A percentile compares a stretch with the other conserved stretches of the same genome.
phyloP scores from a whole-genome alignment of 2,888 invertebrate species.

The Copidosoma aretas region DNA sequence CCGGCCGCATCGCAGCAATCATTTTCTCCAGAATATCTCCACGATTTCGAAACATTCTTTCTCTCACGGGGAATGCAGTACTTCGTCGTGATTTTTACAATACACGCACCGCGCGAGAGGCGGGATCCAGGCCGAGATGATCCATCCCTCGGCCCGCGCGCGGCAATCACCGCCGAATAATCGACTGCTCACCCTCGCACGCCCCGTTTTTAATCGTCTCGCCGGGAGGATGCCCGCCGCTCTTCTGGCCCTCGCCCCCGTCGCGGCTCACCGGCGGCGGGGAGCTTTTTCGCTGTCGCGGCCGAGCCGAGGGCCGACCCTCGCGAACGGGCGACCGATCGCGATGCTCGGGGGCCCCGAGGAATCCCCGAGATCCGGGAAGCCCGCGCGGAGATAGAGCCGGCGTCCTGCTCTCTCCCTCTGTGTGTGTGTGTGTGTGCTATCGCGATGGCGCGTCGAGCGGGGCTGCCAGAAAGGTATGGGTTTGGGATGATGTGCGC shows the following conservation, averaged over 20 bases:
- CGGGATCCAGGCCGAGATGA: no score
- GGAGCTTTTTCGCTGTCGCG: constrained; percentile 34
- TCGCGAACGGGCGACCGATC: constrained; percentile 13
- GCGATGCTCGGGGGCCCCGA: constrained; percentile 23
- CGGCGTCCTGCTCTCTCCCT: neutral
- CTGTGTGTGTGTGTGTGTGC: no score
- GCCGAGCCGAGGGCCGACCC: constrained; percentile 13
- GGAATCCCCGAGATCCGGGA: constrained; percentile 24
- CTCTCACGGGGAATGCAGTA: no score
- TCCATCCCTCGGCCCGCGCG: no score
- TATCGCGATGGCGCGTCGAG: neutral
- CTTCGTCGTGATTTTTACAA: no score
- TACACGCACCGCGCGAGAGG: no score
- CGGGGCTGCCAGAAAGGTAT: no score
- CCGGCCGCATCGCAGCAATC: no score
- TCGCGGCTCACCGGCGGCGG: neutral
- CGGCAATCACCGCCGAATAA: neutral
- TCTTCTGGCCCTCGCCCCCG: neutral
- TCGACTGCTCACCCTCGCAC: neutral
- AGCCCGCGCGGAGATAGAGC: constrained; percentile 22
- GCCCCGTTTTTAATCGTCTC: neutral
- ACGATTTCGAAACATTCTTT: no score
- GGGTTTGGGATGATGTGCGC: no score
- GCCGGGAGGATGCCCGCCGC: no score
- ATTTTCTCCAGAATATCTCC: no score